Percentiles rank a stretch among this genome's conserved stretches.
These are phyloP conservation scores for Saguinus imperator DNA, from an alignment of 2,113 vertebrate species.

Conservation along the genomic window DNA sequence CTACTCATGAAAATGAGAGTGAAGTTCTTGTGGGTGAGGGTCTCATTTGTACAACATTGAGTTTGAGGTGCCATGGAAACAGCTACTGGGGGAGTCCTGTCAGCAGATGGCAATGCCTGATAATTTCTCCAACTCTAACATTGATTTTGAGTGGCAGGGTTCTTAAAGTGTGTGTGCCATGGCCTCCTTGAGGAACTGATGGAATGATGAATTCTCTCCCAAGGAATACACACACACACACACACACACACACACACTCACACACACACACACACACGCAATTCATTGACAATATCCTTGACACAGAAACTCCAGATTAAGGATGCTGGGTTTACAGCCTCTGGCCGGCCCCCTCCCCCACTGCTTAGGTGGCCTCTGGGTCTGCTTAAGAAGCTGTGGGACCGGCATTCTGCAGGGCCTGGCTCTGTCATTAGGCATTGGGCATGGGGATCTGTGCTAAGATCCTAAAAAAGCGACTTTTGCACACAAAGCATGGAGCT, in stretches of 20 bases:
- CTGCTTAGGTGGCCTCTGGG: too few relatives aligned
- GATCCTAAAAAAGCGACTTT: not conserved
- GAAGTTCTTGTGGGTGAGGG: not conserved
- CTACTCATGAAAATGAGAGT: not conserved
- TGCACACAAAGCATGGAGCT: not conserved
- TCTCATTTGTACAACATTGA: not conserved
- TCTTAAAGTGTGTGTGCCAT: not conserved
- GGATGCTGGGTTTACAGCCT: not conserved
- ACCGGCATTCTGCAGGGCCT: fast-evolving
- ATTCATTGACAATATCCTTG: not conserved
- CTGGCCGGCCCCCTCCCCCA: not conserved
- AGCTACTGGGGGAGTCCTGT: not conserved
- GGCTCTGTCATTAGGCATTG: not conserved
- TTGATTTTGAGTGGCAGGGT: not conserved
- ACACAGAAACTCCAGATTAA: not conserved
- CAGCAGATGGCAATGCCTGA: not conserved
- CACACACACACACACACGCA: too few relatives aligned
- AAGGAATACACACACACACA: too few relatives aligned
- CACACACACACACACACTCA: too few relatives aligned
- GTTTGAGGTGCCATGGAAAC: not conserved
- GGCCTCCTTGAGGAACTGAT: not conserved
- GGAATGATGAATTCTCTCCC: not conserved
- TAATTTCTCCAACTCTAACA: not conserved
- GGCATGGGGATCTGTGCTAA: not conserved
- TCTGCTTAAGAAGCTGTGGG: not conserved